These are phyloP conservation scores for Drosophila pegasa DNA, from an alignment of 2,888 invertebrate species.

Conservation along the genomic window DNA sequence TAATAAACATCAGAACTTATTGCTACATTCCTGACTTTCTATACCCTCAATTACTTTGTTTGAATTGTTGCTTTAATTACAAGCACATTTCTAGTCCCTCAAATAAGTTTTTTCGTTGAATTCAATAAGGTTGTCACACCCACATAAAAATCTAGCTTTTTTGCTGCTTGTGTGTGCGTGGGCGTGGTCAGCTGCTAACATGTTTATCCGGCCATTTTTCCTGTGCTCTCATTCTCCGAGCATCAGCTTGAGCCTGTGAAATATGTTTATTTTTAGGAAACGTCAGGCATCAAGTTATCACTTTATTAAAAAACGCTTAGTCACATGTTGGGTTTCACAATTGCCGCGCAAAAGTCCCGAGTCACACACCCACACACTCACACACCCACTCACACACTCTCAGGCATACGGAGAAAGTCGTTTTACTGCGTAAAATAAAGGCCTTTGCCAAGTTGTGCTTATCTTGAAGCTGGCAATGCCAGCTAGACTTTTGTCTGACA, in stretches of 20 bases:
- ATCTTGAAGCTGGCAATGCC: slow-evolving; percentile 63
- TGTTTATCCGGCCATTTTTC: slow-evolving; percentile 42
- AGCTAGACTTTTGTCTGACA: slow-evolving; percentile 52
- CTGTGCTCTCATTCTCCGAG: slow-evolving; percentile 4
- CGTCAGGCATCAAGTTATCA: slow-evolving; percentile 77
- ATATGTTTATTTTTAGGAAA: slow-evolving; percentile 72
- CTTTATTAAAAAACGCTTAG: slow-evolving; percentile 79
- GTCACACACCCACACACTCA: slow-evolving; percentile 33
- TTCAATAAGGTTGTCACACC: slow-evolving; percentile 11
- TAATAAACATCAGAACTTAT: too few relatives aligned
- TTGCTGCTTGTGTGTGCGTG: slow-evolving; percentile 10
- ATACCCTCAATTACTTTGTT: not conserved
- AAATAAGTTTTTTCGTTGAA: not conserved
- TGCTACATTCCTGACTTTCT: not conserved
- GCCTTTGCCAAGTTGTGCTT: slow-evolving; percentile 71
- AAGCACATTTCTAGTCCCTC: not conserved
- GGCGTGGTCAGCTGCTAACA: slow-evolving; percentile 43
- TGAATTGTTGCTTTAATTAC: not conserved
- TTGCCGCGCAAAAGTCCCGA: slow-evolving; percentile 34
- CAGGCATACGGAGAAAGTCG: slow-evolving; percentile 19
- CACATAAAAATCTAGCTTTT: slow-evolving; percentile 9
- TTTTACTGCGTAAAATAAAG: slow-evolving; percentile 60
- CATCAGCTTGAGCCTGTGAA: slow-evolving; percentile 13
- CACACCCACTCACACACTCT: slow-evolving; percentile 8
- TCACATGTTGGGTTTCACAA: slow-evolving; percentile 50